Evolutionary conservation across 2,797 vertebrate genomes (phyloP), one percentile per base, ranked within the genome.

Genomic region (Hozukius guyotensis): DNA sequence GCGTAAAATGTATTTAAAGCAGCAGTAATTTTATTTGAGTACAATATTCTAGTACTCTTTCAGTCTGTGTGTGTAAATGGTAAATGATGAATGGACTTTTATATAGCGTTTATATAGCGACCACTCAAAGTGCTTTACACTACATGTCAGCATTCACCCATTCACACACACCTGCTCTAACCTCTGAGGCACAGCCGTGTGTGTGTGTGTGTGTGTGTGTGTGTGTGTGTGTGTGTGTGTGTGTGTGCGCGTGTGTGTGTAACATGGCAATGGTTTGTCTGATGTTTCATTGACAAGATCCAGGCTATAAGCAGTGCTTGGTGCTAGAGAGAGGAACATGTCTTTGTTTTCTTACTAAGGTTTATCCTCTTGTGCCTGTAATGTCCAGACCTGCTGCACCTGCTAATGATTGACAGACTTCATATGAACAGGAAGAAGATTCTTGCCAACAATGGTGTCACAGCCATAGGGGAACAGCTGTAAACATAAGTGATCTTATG

Each of bases 341-440:
- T 46, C 57, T 32, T n/a, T 82, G 77, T 82, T 75, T 79, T 65
- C 74, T 81, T 5, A 32, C 68, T 68, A 65, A 62, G n/a, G 25
- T 27, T 56, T 63, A 52, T 61, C 67, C 63, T 52, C n/a, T 32
- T 5, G 71, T n/a, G 20, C 4, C 8, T 42, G 31, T 69, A 6
- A 66, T 13, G 11, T 55, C 42, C 52, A 65, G 18, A 72, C 29
- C 46, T 63, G 72, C 65, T 74, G 63, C 86, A 89, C 80, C 81
- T 84, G 82, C 78, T 66, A 52, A 77, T 72, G 49, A 78, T 66
- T 18, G 14, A 76, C 78, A 75, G 57, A 64, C 36, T 62, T 66
- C 8, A 56, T 18, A 36, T 31, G 42, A 65, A 24, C 66, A 22
- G 20, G 63, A 24, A 62, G 20, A 42, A 32, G 7, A 72, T 75